Base-by-base conservation (phyloP, 2,888 invertebrate genomes). In the Cybosia mesomella region DNA sequence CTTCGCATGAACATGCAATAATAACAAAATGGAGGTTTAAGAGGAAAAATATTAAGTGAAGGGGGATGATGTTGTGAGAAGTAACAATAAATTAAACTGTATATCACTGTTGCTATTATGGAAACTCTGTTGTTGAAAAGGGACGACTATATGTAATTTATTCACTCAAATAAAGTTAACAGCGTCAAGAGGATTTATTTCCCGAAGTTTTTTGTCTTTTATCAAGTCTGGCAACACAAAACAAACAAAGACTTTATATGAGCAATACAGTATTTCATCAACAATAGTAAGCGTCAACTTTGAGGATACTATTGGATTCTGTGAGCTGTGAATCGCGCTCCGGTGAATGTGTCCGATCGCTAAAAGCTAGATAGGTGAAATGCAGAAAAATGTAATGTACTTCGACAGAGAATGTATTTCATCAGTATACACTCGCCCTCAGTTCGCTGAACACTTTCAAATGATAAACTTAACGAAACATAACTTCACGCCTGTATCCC, bases 1-100 rank as follows among this genome's bases (percentile, higher is more conserved):
- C 60, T 69, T 58, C 54, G 43, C 58, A 62, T 59, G 64, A 68
- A 58, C 58, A 58, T 58, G 57, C 34, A 64, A 60, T 60, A 68
- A 68, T 36, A 68, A 61, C 66, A 61, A 49, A 22, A 62, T 22
- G 21, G 8, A 61, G 13, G 64, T 49, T 49, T 65, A 49, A 67
- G n/a, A 22, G n/a, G 18, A 58, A 65, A 57, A 69, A 61, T 68
- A 57, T 57, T 39, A 64, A 64, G 32, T 55, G 24, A 32, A 22
- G 22, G 11, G 60, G 22, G 39, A 28, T 1, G 18, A 21, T 49
- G 36, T 64, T 55, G 18, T 64, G 15, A n/a, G n/a, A 62, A 22
- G 63, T 22, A 34, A 53, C 53, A 53, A 13, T 32, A 18, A 62
- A 28, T 18, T 53, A 54, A 34, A 32, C 58, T 58, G 28, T 34